These are phyloP conservation scores for Perca flavescens DNA, from an alignment of 2,113 vertebrate species.

Conservation along the genomic window DNA sequence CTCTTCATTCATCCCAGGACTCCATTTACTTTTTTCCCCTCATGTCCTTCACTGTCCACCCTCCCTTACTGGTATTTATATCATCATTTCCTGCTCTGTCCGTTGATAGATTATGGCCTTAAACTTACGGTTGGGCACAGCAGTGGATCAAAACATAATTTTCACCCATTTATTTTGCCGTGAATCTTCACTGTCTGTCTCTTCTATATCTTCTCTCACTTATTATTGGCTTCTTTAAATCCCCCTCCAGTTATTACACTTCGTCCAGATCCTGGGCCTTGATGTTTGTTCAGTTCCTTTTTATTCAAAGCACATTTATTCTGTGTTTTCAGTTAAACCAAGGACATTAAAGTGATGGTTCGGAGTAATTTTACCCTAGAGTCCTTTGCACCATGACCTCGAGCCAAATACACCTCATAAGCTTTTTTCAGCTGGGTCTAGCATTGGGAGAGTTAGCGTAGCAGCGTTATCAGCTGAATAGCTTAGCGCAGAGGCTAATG, in stretches of 20 bases:
- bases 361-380: too few relatives aligned
- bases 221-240: slow-evolving; percentile 11
- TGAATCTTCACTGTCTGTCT: neutral
- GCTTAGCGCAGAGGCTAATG: too few relatives aligned
- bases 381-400: too few relatives aligned
- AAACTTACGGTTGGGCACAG: slow-evolving; percentile 35
- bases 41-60: slow-evolving; percentile 29
- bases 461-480: too few relatives aligned
- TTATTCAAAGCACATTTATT: neutral
- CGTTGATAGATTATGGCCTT: slow-evolving; percentile 53
- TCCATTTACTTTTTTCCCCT: slow-evolving; percentile 15
- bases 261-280: neutral
- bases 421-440: too few relatives aligned
- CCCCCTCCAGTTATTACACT: neutral
- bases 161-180: slow-evolving; percentile 56
- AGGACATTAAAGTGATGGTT: too few relatives aligned
- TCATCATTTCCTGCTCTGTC: neutral
- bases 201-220: neutral
- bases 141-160: slow-evolving; percentile 64
- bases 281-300: neutral
- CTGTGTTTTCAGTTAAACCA: neutral
- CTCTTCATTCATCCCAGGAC: slow-evolving; percentile 38
- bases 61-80: neutral
- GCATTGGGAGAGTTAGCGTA: too few relatives aligned
- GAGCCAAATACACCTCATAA: too few relatives aligned